Evolutionary conservation across 2,797 vertebrate genomes (phyloP), one percentile per base, ranked within the genome.

Genomic region (Eremophila alpestris): DNA sequence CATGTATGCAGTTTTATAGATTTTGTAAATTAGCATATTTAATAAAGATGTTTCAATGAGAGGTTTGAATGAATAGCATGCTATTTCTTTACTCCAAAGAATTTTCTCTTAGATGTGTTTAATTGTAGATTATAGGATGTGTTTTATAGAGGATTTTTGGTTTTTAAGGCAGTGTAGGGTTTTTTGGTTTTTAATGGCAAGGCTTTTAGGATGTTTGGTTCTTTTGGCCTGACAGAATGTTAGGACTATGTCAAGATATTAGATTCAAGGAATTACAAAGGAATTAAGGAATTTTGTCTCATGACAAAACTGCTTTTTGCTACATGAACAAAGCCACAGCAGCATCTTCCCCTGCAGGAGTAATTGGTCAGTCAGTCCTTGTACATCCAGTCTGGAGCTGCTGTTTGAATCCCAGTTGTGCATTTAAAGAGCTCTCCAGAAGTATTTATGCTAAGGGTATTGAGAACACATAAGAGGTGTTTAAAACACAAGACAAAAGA

Each of bases 271-370:
- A 55, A 55, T 26, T 26, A 54, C 38, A 43, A 9, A 5, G n/a
- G n/a, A n/a, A n/a, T n/a, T n/a, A n/a, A n/a, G n/a, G n/a, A n/a
- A n/a, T n/a, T n/a, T n/a, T 41, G 10, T 41, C 5, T 75, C 3
- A 1, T 26, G 32, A 27, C 38, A 40, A 49, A 86, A 23, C 46
- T 78, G 34, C 70, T 65, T 87, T 65, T 82, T n/a, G 9, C 11
- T n/a, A 0, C 10, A 0, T 32, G 46, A 29, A 6, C 38, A 26
- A 54, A 63, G n/a, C 59, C 49, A 9, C 30, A 11, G 23, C 45
- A 55, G 38, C 38, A 11, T 19, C 38, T 68, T 48, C 16, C 32
- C 38, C 34, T 12, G 4, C 21, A 29, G 3, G 26, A 75, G 59
- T 49, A 21, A 34, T 60, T 20, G 62, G 6, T 56, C 60, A 73